phyloP scores from a whole-genome alignment of 2,888 invertebrate species.

The Hoplodrina ambigua region DNA sequence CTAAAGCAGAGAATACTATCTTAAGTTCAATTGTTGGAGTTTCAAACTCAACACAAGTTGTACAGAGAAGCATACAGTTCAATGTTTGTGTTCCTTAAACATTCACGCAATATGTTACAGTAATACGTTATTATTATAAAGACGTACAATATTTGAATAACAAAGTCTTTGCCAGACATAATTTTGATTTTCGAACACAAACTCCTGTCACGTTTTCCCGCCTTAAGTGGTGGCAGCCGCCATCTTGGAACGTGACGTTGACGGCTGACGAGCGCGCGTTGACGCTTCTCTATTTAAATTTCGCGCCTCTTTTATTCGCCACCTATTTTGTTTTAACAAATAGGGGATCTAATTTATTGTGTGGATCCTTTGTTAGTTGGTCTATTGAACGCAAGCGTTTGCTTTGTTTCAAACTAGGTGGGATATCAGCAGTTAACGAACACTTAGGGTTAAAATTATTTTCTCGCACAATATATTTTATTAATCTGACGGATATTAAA shows the following conservation, averaged over 20 bases:
- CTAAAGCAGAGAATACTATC: neutral
- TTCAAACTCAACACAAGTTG: slow-evolving; percentile 26
- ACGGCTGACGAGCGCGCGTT: slow-evolving; percentile 73
- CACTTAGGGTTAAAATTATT: slow-evolving; percentile 32
- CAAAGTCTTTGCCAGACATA: slow-evolving; percentile 56
- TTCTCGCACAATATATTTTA: slow-evolving; percentile 43
- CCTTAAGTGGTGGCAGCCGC: slow-evolving; percentile 81
- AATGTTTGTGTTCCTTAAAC: slow-evolving; percentile 41
- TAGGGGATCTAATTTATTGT: slow-evolving; percentile 82
- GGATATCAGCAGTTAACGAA: slow-evolving; percentile 45
- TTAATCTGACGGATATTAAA: slow-evolving; percentile 12
- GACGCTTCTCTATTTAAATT: slow-evolving; percentile 85
- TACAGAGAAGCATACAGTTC: slow-evolving; percentile 25
- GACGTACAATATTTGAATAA: slow-evolving; percentile 63
- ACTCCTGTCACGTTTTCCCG: slow-evolving; percentile 82
- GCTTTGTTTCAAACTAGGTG: slow-evolving; percentile 63
- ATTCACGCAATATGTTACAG: slow-evolving; percentile 46
- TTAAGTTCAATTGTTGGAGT: slow-evolving; percentile 27
- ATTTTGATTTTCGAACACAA: slow-evolving; percentile 73
- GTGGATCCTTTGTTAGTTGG: slow-evolving; percentile 75
- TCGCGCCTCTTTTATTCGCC: slow-evolving; percentile 78
- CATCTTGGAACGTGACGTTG: slow-evolving; percentile 87
- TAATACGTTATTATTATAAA: slow-evolving; percentile 63
- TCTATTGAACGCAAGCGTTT: slow-evolving; percentile 72
- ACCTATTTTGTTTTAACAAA: slow-evolving; percentile 74